These are phyloP conservation scores for Watsonalla binaria DNA, from an alignment of 2,888 invertebrate genomes.

Conservation along the genomic window DNA sequence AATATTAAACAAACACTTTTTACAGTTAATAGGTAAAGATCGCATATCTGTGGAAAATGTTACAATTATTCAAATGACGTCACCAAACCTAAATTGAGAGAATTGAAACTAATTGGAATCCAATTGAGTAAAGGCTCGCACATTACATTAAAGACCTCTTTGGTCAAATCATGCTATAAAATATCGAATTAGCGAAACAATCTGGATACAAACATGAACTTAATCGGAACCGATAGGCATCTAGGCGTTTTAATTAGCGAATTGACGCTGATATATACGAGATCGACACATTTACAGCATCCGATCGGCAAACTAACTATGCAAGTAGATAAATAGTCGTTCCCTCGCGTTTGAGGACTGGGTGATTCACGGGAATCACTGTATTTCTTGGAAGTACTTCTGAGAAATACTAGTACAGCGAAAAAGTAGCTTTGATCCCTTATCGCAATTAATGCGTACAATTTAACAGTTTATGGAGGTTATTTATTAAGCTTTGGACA, in stretches of 20 bases:
- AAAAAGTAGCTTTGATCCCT: slow-evolving; percentile 9
- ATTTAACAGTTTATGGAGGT: slow-evolving; percentile 5
- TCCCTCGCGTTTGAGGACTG: slow-evolving; percentile 13
- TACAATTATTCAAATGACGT: slow-evolving; percentile 9
- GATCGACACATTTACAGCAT: neutral
- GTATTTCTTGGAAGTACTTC: neutral
- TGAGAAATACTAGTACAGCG: neutral
- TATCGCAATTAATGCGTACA: neutral
- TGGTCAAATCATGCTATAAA: neutral
- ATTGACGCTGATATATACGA: neutral
- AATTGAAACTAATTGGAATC: slow-evolving; percentile 28
- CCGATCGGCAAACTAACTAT: slow-evolving; percentile 8
- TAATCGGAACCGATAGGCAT: neutral
- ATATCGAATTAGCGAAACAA: neutral
- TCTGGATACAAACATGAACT: neutral
- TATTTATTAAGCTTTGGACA: slow-evolving; percentile 1
- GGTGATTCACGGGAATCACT: slow-evolving; percentile 11
- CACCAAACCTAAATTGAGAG: slow-evolving; percentile 11
- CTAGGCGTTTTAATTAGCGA: neutral
- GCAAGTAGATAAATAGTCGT: slow-evolving; percentile 16
- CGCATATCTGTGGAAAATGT: slow-evolving; percentile 1
- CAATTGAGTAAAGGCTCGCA: slow-evolving; percentile 18
- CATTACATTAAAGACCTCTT: slow-evolving; percentile 4
- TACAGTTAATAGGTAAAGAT: slow-evolving; percentile 17
- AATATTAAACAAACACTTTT: slow-evolving; percentile 24